Evolutionary conservation across 2,888 invertebrate genomes (phyloP), one percentile per base, ranked within the genome.

Genomic region (Drosophila falleni): DNA sequence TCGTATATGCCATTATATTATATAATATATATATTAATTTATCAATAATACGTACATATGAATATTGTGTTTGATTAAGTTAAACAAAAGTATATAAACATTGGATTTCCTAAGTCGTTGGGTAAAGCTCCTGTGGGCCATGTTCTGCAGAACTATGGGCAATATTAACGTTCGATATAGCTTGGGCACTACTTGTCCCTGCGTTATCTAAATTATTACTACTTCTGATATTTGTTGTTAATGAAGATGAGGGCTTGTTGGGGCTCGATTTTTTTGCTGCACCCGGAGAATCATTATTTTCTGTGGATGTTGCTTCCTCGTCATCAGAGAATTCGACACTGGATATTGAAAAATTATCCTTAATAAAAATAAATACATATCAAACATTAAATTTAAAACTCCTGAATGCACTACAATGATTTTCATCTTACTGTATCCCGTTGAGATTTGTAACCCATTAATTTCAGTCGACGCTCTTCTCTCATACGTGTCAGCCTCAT

Each of bases 401-500:
- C 6, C 3, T 11, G 11, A 26, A 9, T 23, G 16, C 0, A 23
- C 13, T 2, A 35, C 26, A 37, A 29, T 49, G 9, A 3, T 33
- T 0, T 10, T 29, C n/a, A 15, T 51, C 66, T 77, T 54, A 83
- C 87, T 19, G 54, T 23, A 26, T 72, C 60, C 31, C 58, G 54
- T 23, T 71, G 65, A 29, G 68, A n/a, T 47, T 73, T 72, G 13
- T 49, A 80, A 13, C 74, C 61, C 11, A 71, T 42, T n/a, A 89
- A 59, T 53, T 88, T 81, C 2, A 78, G 60, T 58, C 80, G 84
- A 10, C 86, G 78, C 59, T 89, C 84, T 59, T 91, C 83, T 41
- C 89, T 86, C 78, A 91, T 91, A 31, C 89, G 82, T 10, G 92
- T 89, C 10, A 92, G 80, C 31, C 90, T 83, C 88, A 91, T 84